phyloP scores from a whole-genome alignment of 2,888 invertebrate genomes.

The Thymelicus lineola region DNA sequence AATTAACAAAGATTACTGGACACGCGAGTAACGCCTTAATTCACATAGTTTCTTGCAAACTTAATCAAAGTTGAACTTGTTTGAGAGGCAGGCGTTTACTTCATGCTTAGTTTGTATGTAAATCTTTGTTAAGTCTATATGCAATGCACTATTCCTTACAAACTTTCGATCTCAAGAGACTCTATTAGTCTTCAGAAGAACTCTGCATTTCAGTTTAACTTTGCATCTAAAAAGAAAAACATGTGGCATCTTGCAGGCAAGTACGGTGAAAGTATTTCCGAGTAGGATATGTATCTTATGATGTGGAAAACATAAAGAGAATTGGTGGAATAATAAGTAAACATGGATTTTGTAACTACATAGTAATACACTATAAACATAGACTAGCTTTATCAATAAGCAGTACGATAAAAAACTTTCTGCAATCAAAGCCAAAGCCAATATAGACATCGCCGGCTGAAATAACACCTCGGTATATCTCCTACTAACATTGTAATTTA shows the following conservation, averaged over 20 bases:
- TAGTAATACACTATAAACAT: too few species aligned
- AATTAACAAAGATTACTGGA: conserved; percentile 4
- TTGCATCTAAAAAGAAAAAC: background rate
- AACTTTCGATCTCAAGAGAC: conserved; percentile 1
- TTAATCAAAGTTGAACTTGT: conserved; percentile 9
- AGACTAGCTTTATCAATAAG: too few species aligned
- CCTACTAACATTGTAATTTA: conserved; percentile 2
- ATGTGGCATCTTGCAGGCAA: background rate
- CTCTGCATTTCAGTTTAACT: background rate
- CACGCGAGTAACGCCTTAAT: conserved; percentile 7
- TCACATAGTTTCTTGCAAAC: conserved; percentile 8
- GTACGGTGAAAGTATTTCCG: background rate
- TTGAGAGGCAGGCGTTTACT: conserved; percentile 6
- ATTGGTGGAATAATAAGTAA: too few species aligned
- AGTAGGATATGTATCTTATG: background rate
- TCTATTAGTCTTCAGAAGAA: background rate
- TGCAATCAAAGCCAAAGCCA: conserved; percentile 1
- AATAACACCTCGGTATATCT: background rate
- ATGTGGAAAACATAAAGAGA: too few species aligned
- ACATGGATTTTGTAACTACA: too few species aligned
- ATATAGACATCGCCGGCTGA: conserved; percentile 9
- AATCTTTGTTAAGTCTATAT: conserved; percentile 5
- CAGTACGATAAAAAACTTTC: background rate
- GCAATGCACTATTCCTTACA: background rate
- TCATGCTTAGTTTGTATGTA: conserved; percentile 2